These are phyloP conservation scores for Ctenosaura bakeri DNA, from an alignment of 2,797 vertebrate genomes.

Conservation along the genomic window DNA sequence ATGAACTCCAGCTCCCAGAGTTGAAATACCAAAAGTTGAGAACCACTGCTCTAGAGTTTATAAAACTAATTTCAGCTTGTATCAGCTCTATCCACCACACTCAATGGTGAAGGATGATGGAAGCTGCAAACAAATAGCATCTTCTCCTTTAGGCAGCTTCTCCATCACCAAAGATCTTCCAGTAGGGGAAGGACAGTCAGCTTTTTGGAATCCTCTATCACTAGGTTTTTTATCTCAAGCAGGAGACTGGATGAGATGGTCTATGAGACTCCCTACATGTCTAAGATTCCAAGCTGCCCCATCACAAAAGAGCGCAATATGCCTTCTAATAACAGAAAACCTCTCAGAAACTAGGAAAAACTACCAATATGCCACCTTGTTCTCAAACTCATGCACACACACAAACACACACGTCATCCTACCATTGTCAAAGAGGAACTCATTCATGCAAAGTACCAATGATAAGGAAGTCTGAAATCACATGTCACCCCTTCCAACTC, in stretches of 20 bases:
- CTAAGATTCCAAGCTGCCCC: not conserved
- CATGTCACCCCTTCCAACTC: not conserved
- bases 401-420: not conserved
- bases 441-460: not conserved
- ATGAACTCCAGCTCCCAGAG: too few relatives aligned
- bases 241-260: not conserved
- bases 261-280: not conserved
- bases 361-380: not conserved
- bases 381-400: not conserved
- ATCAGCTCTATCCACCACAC: not conserved
- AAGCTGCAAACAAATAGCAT: not conserved
- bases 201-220: not conserved
- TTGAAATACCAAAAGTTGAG: too few relatives aligned
- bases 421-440: not conserved
- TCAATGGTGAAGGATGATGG: not conserved
- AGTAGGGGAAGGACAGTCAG: not conserved
- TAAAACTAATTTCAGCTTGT: not conserved
- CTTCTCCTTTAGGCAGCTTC: too few relatives aligned
- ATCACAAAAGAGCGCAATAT: not conserved
- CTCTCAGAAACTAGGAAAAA: not conserved
- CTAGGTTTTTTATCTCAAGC: not conserved
- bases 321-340: not conserved
- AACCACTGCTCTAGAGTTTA: too few relatives aligned
- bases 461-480: conserved; percentile 8
- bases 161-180: not conserved